phyloP scores from a whole-genome alignment of 2,797 vertebrate species.

The Pogoniulus pusillus region DNA sequence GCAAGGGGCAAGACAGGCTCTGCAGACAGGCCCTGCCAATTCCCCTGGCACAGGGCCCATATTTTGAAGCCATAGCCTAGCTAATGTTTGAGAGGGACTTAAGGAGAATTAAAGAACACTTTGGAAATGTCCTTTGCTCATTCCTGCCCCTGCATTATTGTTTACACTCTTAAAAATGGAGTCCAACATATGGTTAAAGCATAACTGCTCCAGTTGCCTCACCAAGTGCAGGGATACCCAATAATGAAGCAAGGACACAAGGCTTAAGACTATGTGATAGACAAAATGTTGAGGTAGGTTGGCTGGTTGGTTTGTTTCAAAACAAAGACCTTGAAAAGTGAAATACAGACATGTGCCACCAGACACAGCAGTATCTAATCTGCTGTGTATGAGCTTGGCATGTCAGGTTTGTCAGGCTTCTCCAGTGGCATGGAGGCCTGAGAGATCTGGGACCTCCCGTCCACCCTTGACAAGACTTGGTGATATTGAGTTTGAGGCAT shows the following conservation, averaged over 20 bases:
- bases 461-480: background rate
- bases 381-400: background rate
- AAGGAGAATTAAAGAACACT: background rate
- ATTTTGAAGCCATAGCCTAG: background rate
- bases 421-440: too few species aligned
- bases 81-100: background rate
- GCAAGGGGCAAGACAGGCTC: background rate
- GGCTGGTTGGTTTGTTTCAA: background rate
- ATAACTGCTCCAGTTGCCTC: too few species aligned
- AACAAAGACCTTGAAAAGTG: background rate
- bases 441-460: accelerated
- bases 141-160: background rate
- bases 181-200: accelerated
- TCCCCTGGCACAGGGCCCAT: background rate
- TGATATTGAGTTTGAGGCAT: accelerated
- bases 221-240: background rate
- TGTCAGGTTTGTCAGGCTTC: background rate
- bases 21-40: accelerated
- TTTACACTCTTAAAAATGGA: accelerated
- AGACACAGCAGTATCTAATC: background rate
- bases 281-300: background rate
- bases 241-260: background rate
- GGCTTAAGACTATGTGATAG: background rate
- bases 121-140: background rate
- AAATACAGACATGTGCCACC: background rate